Evolutionary conservation across 2,113 vertebrate species (phyloP).

Genomic region (Lonchura striata): DNA sequence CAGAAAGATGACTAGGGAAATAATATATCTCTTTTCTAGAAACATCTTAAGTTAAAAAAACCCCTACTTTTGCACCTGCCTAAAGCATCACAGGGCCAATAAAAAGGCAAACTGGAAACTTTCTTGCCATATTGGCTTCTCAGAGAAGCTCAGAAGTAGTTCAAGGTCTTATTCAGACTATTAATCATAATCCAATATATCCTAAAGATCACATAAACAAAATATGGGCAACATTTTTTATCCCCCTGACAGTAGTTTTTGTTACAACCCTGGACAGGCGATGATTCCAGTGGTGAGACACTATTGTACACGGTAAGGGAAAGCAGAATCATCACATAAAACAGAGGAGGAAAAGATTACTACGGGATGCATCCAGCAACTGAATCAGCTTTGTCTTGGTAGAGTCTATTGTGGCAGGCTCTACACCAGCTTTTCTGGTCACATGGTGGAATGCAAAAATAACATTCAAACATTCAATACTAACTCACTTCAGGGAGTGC

Average conservation of each 20-base stretch:
- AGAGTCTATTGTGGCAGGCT: not conserved
- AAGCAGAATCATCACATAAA: not conserved
- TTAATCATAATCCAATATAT: not conserved
- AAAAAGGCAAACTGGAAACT: not conserved
- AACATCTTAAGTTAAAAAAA: rapidly evolving
- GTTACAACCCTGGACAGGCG: not conserved
- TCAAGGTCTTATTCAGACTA: not conserved
- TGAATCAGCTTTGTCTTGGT: not conserved
- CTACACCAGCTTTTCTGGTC: not conserved
- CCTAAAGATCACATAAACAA: not conserved
- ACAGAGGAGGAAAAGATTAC: not conserved
- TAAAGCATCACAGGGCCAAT: not conserved
- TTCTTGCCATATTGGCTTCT: not conserved
- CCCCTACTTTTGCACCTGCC: rapidly evolving
- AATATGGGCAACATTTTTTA: not conserved
- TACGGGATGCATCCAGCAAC: not conserved
- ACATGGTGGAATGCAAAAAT: not conserved
- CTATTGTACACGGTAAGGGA: not conserved
- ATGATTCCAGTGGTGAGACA: not conserved
- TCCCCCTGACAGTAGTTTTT: not conserved
- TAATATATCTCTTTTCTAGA: not conserved
- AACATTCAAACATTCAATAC: not conserved
- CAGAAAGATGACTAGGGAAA: not conserved
- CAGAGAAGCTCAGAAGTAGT: not conserved
- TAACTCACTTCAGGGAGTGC: not conserved